Percentiles rank a stretch among this genome's conserved stretches.
phyloP scores from a whole-genome alignment of 1,140 invertebrate species.

The Camponotus pennsylvanicus region DNA sequence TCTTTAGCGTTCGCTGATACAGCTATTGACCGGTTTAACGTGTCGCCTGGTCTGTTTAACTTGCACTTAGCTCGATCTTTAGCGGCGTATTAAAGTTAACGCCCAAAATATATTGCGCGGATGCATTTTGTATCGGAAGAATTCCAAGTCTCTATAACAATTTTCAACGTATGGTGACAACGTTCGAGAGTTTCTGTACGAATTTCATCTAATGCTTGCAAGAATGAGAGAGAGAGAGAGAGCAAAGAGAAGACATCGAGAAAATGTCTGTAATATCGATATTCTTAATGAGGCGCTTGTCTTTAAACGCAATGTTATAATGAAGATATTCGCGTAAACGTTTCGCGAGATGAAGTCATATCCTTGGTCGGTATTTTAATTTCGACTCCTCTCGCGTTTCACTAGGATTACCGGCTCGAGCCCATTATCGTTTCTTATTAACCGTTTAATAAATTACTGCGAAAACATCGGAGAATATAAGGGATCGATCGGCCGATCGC shows the following conservation, averaged over 20 bases:
- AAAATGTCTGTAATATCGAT: not conserved
- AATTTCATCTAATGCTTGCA: not conserved
- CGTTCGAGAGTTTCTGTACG: not conserved
- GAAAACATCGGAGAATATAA: not conserved
- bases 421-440: constrained; percentile 48
- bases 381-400: constrained; percentile 9
- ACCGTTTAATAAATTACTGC: constrained; percentile 51
- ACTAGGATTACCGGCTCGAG: constrained; percentile 4
- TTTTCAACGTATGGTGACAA: not conserved
- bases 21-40: constrained; percentile 38
- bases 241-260: not conserved
- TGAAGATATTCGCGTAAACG: constrained; percentile 8
- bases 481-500: constrained; percentile 33
- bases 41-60: constrained; percentile 42
- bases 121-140: not conserved
- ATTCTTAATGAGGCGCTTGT: not conserved
- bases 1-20: constrained; percentile 28
- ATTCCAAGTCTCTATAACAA: not conserved
- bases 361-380: constrained; percentile 24
- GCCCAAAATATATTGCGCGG: not conserved
- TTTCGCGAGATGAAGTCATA: not conserved
- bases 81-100: constrained; percentile 32
- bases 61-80: constrained; percentile 41
- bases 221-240: not conserved
- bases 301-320: not conserved